A percentile compares a stretch with the other conserved stretches of the same genome.
phyloP scores from a whole-genome alignment of 1,140 invertebrate species.

The Papilio xuthus region DNA sequence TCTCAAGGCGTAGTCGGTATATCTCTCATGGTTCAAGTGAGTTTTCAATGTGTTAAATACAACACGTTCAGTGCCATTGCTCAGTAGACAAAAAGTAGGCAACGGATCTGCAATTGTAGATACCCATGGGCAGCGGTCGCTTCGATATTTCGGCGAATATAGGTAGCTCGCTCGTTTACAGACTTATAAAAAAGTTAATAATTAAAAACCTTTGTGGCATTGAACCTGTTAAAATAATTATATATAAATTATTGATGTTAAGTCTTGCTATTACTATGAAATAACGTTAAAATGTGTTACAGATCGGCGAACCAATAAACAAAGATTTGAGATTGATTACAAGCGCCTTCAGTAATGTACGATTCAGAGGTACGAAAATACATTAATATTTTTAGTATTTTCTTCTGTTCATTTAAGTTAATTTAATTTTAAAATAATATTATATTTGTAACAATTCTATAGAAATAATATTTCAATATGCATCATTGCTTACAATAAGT shows the following conservation, averaged over 20 bases:
- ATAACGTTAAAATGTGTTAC: conserved; percentile 38
- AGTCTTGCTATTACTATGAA: not conserved
- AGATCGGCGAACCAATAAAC: conserved; percentile 93
- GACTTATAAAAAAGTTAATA: not conserved
- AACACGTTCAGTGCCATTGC: no score
- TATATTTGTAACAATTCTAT: no score
- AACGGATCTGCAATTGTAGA: no score
- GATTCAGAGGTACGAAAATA: conserved; percentile 86
- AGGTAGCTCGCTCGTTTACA: no score
- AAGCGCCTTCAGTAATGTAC: conserved; percentile 92
- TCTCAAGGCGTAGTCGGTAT: conserved; percentile 96
- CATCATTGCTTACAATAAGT: not conserved
- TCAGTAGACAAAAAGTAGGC: no score
- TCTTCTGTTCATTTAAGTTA: not conserved
- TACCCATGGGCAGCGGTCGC: no score
- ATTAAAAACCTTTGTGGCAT: not conserved
- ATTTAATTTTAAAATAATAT: not conserved
- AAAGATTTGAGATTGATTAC: conserved; percentile 92
- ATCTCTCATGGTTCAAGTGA: conserved; percentile 96
- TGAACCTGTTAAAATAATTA: not conserved
- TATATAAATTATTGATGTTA: not conserved
- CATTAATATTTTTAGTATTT: conserved; percentile 4
- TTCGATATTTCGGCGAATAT: no score
- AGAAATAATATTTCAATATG: not conserved
- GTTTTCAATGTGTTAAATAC: not conserved